Evolutionary conservation across 2,888 invertebrate genomes (phyloP), one percentile per base, ranked within the genome.

Genomic region (Cremastobaeus sp.): DNA sequence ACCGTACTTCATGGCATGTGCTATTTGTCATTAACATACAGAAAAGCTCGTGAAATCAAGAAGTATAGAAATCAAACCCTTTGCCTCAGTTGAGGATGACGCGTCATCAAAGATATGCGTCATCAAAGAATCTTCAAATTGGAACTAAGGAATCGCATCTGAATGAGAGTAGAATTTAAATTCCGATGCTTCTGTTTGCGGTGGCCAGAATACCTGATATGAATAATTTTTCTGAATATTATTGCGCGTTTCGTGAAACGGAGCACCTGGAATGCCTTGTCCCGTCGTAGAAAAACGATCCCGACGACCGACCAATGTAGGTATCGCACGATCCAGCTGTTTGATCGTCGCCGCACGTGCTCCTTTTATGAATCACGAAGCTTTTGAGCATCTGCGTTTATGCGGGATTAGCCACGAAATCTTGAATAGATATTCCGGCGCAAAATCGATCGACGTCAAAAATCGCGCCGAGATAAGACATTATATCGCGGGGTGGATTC

Each of bases 271-370:
- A 64, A 57, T 54, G 35, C 55, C 65, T 69, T 65, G 69, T 64
- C 65, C 60, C 47, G 47, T 57, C 62, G 50, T 41, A 69, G 74
- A 69, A 69, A n/a, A 69, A 69, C 35, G 74, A 74, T 74, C 69
- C 74, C 74, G 37, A 64, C 39, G 43, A 12, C 37, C 55, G 18
- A 41, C 45, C 64, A 43, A 43, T 18, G 28, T 41, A 74, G 65
- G 75, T 75, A 74, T 59, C 62, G 66, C 74, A 86, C 86, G 86
- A 86, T 87, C 86, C 87, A 87, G 87, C 86, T 87, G 87, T 87
- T 86, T 85, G 86, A 86, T 87, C 83, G 81, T 79, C 79, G 82
- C 84, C 84, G 85, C 85, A 83, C 82, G 85, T 74, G 75, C 76
- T 71, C 74, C 69, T 74, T 74, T 77, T 64, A 76, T 68, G 72